A percentile compares a stretch with the other conserved stretches of the same genome.
These are phyloP conservation scores for Lucilia sericata DNA, from an alignment of 1,140 invertebrate species.

Conservation along the genomic window DNA sequence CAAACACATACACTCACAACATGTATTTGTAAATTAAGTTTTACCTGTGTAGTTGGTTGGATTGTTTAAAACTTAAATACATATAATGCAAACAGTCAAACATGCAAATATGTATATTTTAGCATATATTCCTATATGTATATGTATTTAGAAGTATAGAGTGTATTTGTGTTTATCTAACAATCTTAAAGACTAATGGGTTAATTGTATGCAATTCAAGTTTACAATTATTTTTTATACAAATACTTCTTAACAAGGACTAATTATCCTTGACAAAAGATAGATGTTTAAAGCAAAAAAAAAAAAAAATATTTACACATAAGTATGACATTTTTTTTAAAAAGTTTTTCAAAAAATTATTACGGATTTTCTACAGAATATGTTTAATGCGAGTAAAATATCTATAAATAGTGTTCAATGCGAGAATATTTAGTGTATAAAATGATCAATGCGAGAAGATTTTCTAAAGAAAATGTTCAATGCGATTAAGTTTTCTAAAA, in stretches of 20 bases:
- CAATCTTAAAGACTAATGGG: conserved; percentile 41
- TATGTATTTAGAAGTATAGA: not conserved
- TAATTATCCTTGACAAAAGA: conserved; percentile 9
- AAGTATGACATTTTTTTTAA: no score
- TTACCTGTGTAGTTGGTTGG: not conserved
- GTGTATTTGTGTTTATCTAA: conserved; percentile 32
- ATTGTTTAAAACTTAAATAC: not conserved
- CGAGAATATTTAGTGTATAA: no score
- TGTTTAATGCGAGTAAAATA: no score
- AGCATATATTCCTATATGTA: not conserved
- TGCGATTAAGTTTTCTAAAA: no score
- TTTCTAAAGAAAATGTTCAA: no score
- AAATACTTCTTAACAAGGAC: conserved; percentile 1
- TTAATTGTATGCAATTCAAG: conserved; percentile 30
- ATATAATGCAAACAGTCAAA: not conserved
- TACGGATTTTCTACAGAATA: no score
- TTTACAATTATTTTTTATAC: not conserved
- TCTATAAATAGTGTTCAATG: no score
- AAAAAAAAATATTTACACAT: no score
- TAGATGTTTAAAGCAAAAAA: not conserved
- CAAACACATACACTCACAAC: not conserved
- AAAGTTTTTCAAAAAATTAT: no score
- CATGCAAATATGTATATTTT: not conserved
- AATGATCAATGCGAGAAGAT: no score
- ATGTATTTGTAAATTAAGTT: not conserved